These are phyloP conservation scores for Nannospalax galili DNA, from an alignment of 2,113 vertebrate genomes.

Conservation along the genomic window DNA sequence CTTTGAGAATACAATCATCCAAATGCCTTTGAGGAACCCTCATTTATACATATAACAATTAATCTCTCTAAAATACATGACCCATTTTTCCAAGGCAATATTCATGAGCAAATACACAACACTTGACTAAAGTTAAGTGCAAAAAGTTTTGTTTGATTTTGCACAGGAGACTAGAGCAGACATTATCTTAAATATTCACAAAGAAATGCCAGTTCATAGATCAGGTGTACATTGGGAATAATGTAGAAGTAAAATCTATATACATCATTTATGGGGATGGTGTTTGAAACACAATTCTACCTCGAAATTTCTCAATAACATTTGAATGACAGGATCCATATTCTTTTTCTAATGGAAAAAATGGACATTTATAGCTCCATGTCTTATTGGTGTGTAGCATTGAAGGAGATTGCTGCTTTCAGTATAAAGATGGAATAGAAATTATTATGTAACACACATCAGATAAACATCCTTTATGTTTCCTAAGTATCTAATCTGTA, in stretches of 20 bases:
- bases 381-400: not conserved
- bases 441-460: not conserved
- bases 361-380: not conserved
- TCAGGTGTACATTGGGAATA: constrained; percentile 48
- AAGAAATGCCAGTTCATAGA: constrained; percentile 74
- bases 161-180: constrained; percentile 69
- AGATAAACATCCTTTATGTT: not conserved
- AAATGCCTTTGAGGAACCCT: constrained; percentile 47
- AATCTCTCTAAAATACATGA: constrained; percentile 68
- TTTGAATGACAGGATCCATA: constrained; percentile 58
- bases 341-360: constrained; percentile 52
- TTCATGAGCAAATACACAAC: constrained; percentile 60
- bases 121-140: constrained; percentile 42
- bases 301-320: constrained; percentile 69
- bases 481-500: not conserved
- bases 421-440: constrained; percentile 19
- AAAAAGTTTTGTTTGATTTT: constrained; percentile 67
- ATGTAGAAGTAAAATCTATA: constrained; percentile 55
- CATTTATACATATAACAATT: constrained; percentile 60
- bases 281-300: constrained; percentile 56
- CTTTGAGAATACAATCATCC: constrained; percentile 65
- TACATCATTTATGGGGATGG: constrained; percentile 64
- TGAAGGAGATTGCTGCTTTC: not conserved
- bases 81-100: constrained; percentile 29
- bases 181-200: constrained; percentile 80